A percentile compares a stretch with the other conserved stretches of the same genome.
Evolutionary conservation across 2,888 invertebrate species (phyloP).

Genomic region (Chrysina gloriosa): DNA sequence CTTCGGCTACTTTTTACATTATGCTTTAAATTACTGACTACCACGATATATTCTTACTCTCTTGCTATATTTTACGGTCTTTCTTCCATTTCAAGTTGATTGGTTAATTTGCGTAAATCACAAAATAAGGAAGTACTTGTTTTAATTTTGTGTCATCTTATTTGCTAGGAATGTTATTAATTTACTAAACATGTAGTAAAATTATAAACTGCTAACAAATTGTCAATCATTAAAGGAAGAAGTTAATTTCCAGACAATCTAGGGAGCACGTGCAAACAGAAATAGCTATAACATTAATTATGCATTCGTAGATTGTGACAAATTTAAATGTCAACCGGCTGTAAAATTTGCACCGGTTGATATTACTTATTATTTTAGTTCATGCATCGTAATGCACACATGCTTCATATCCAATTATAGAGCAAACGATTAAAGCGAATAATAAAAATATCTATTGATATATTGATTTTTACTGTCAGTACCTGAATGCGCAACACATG

Average conservation of each 20-base stretch:
- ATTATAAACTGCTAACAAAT: too few relatives aligned
- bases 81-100: background rate
- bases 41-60: constrained; percentile 3
- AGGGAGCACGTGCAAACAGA: background rate
- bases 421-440: background rate
- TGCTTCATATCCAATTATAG: background rate
- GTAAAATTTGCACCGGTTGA: background rate
- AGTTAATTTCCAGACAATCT: background rate
- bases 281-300: constrained; percentile 14
- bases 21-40: constrained; percentile 17
- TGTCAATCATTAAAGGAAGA: background rate
- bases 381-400: background rate
- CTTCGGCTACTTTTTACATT: constrained; percentile 27
- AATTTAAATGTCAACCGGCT: constrained; percentile 5
- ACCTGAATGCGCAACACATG: background rate
- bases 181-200: too few relatives aligned
- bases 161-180: too few relatives aligned
- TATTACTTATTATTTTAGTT: background rate
- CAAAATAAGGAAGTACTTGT: background rate
- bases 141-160: too few relatives aligned
- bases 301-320: background rate
- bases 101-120: background rate
- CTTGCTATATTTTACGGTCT: constrained; percentile 13
- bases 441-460: background rate
- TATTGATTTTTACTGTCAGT: background rate